Base-by-base conservation (phyloP, 2,113 vertebrate genomes). In the Hippocampus barbouri region DNA sequence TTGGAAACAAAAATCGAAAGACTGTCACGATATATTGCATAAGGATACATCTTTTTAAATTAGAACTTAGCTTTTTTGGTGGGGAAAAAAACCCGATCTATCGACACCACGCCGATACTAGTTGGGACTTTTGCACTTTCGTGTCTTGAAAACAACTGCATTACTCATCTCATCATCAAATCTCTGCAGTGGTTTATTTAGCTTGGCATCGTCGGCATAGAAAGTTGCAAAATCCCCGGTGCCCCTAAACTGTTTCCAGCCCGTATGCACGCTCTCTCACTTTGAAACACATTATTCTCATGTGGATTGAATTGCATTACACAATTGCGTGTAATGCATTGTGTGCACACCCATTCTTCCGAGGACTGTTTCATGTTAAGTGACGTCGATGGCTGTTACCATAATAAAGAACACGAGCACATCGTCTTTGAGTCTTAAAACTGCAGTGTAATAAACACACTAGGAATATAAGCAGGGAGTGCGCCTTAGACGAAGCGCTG, bases 201-300 rank as follows among this genome's bases (percentile, higher is more conserved):
- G 51, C 79, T 88, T 87, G 83, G 85, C 84, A 67, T 70, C 8
- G 41, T 41, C 27, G 0, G 40, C 40, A 71, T 14, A 75, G 57
- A 68, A 80, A 68, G 69, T 83, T 87, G 79, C 85, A 85, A 86
- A 87, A 85, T 74, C 18, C 65, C 64, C 74, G 38, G 67, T 71
- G 63, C 79, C 65, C 51, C 74, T 70, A 78, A 87, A 90, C 79
- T 47, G 8, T 82, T 89, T 89, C 87, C 87, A 90, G 86, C 82
- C 82, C 72, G 14, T 63, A 71, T 68, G 78, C 71, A 68, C 54
- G 67, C 79, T 83, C 69, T 40, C 76, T 69, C 77, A 61, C 72
- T 83, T 75, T 83, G 70, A 81, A 86, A 81, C 66, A 54, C 73
- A 75, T 80, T 76, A 74, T 57, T 71, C 72, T 77, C 79, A 66